Base-by-base conservation (phyloP, 2,113 vertebrate species). In the Arothron firmamentum region DNA sequence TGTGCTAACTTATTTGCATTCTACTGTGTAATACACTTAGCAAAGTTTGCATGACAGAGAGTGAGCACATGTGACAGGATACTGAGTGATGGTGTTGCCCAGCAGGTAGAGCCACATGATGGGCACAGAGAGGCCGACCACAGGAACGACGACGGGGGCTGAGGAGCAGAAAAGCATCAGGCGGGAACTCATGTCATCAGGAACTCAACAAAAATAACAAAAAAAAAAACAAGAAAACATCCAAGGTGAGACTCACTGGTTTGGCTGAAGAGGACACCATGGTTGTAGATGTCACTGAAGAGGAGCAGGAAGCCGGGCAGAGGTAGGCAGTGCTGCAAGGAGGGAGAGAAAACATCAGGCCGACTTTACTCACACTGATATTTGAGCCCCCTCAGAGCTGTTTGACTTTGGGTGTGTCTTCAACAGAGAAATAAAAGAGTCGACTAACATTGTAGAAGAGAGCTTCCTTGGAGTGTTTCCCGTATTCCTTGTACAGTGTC, bases 401-500 rank as follows among this genome's bases (percentile, higher is more conserved):
- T 45, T 17, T 52, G 5, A 6, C 42, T 43, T 42, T 5, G n/a
- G 42, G 18, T 4, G 16, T 2, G 14, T 19, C 7, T 16, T 56
- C 13, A 31, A 12, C 17, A 51, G 9, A 1, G 1, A 13, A 59
- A n/a, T 9, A 21, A 16, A 51, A 53, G 41, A 23, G 21, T 3
- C 28, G 23, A 56, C 94, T 94, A 85, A 99, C 97, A 0, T 98
- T 98, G 76, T 98, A 98, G 81, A 96, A 98, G 31, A 98, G 88
- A 1, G 97, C 97, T 66, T 99, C 96, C 57, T 95, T 97, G 54
- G 96, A 93, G 82, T 97, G 94, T 65, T 99, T 99, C n/a, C 97
- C 97, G 18, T 94, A 96, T 63, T 90, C 70, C 75, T 94, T 92
- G 75, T 99, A 99, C 2, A 99, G 77, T 0, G 68, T 98, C 85